Percentiles rank a stretch among this genome's conserved stretches.
Evolutionary conservation across 2,113 vertebrate species (phyloP).

Genomic region (Lates calcarifer): DNA sequence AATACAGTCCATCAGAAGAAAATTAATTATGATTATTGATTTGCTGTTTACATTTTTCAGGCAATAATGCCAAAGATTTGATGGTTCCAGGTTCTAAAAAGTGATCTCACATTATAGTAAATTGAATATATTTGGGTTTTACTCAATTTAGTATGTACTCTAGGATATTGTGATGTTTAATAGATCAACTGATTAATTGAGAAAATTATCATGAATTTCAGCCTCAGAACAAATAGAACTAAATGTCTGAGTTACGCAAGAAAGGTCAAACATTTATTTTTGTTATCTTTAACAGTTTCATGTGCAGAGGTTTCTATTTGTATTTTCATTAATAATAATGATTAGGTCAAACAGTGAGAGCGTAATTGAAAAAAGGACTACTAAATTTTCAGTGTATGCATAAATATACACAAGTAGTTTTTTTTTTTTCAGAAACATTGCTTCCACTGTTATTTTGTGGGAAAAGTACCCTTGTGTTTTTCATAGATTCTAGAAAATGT

Average conservation of each 20-base stretch:
- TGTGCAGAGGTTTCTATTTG: not conserved
- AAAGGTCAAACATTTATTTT: not conserved
- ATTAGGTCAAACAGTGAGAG: not conserved
- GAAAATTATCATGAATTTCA: not conserved
- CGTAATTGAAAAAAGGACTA: not conserved
- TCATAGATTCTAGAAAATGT: slow-evolving; percentile 14
- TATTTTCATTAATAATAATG: not conserved
- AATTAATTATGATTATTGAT: not conserved
- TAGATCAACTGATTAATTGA: not conserved
- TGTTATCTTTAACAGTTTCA: not conserved
- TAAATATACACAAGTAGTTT: not conserved
- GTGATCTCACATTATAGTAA: not conserved
- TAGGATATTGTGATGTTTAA: not conserved
- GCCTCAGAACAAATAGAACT: not conserved
- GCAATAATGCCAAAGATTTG: not conserved
- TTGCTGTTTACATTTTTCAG: not conserved
- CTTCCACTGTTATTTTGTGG: slow-evolving; percentile 1
- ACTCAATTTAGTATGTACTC: not conserved
- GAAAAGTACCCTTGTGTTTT: not conserved
- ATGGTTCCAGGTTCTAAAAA: not conserved
- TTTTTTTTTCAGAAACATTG: not conserved
- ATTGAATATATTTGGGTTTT: not conserved
- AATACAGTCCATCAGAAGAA: not conserved
- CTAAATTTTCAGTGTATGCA: not conserved
- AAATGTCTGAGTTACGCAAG: not conserved